A percentile compares a stretch with the other conserved stretches of the same genome.
phyloP scores from a whole-genome alignment of 2,797 vertebrate species.

The Florisuga fusca region DNA sequence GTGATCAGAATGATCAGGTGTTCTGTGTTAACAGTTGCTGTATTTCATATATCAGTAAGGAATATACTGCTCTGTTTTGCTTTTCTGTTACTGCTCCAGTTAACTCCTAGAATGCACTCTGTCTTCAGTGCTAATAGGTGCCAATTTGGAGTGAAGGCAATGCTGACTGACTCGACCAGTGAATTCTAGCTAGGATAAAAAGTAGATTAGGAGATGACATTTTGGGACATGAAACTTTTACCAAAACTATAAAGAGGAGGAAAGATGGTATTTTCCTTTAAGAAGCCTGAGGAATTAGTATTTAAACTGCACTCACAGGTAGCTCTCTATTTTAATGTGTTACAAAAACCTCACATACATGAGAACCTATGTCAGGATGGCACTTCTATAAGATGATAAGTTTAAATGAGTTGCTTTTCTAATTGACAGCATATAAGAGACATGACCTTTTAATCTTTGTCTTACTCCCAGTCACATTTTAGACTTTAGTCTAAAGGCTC shows the following conservation, averaged over 20 bases:
- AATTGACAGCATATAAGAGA: not conserved
- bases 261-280: not conserved
- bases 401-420: not conserved
- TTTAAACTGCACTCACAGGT: not conserved
- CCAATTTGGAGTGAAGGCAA: conserved; percentile 1
- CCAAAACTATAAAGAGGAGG: not conserved
- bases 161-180: not conserved
- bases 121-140: not conserved
- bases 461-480: conserved; percentile 21
- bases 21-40: not conserved
- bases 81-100: not conserved
- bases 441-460: conserved; percentile 45
- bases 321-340: not conserved
- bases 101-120: conserved; percentile 54
- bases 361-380: not conserved
- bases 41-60: not conserved
- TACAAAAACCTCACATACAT: not conserved
- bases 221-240: not conserved
- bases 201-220: conserved; percentile 6
- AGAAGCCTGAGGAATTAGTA: conserved; percentile 33
- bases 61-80: not conserved
- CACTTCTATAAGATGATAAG: not conserved
- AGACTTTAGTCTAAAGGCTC: conserved; percentile 14
- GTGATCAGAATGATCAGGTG: not conserved
- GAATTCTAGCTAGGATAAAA: conserved; percentile 29